phyloP scores from a whole-genome alignment of 2,888 invertebrate genomes.

The Pristionchus maxplancki region DNA sequence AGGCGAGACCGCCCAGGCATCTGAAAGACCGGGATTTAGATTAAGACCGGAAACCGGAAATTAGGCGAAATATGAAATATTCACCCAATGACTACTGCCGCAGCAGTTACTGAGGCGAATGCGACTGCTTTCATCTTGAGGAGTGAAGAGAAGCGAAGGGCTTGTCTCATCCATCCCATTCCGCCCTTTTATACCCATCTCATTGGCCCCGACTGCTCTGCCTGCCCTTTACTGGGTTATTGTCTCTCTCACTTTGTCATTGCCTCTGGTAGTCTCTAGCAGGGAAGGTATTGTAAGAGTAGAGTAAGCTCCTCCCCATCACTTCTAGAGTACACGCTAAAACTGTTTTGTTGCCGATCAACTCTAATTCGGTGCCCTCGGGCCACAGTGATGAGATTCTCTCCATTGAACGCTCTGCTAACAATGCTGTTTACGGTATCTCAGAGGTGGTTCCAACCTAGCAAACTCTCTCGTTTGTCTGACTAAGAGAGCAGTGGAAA shows the following conservation, averaged over 20 bases:
- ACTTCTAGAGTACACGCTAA: background rate
- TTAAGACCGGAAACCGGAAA: background rate
- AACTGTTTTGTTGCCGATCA: background rate
- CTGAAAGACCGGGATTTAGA: background rate
- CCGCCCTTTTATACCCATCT: conserved; percentile 43
- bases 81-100: conserved; percentile 41
- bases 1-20: conserved; percentile 50
- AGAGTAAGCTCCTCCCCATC: background rate
- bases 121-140: conserved; percentile 29
- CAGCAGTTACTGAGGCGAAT: conserved; percentile 45
- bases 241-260: background rate
- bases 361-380: background rate
- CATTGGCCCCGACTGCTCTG: background rate
- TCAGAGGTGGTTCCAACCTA: background rate
- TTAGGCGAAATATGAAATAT: background rate
- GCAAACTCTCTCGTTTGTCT: background rate
- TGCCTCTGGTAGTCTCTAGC: background rate
- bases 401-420: background rate
- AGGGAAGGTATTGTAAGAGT: background rate
- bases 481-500: background rate
- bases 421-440: background rate
- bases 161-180: background rate
- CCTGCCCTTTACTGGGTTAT: background rate
- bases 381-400: background rate
- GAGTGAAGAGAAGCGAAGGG: background rate